A percentile compares a stretch with the other conserved stretches of the same genome.
Evolutionary conservation across 2,113 vertebrate genomes (phyloP).

Genomic region (Hippolais icterina): DNA sequence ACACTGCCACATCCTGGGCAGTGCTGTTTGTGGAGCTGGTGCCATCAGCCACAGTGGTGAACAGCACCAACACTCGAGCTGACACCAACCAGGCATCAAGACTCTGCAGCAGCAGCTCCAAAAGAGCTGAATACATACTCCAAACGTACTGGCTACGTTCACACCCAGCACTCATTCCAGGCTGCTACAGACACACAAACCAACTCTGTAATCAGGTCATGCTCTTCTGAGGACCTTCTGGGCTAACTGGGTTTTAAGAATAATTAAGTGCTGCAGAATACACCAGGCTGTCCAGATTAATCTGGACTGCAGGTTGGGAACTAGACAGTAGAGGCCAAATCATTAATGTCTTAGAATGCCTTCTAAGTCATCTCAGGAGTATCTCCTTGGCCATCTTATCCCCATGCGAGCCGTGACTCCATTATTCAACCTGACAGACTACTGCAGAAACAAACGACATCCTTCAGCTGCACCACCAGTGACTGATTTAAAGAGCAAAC

Average conservation of each 20-base stretch:
- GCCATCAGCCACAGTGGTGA: background rate
- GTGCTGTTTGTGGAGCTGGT: background rate
- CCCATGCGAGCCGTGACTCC: accelerated
- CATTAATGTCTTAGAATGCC: background rate
- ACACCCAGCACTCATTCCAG: background rate
- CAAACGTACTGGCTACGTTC: background rate
- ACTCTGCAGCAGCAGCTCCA: background rate
- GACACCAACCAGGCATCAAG: background rate
- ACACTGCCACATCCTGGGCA: background rate
- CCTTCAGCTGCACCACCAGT: background rate
- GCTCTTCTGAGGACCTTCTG: background rate
- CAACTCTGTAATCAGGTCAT: background rate
- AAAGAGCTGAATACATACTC: background rate
- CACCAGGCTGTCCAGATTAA: background rate
- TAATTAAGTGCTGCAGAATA: background rate
- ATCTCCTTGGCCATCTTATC: background rate
- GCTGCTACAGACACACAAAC: background rate
- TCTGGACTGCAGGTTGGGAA: background rate
- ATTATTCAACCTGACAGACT: slow-evolving; percentile 21
- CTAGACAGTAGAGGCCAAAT: background rate
- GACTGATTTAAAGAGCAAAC: slow-evolving; percentile 27
- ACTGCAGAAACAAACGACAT: slow-evolving; percentile 37
- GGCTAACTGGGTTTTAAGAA: background rate
- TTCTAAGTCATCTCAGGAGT: background rate
- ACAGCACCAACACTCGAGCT: background rate